phyloP scores from a whole-genome alignment of 2,888 invertebrate genomes.

The Epirrita christyi region DNA sequence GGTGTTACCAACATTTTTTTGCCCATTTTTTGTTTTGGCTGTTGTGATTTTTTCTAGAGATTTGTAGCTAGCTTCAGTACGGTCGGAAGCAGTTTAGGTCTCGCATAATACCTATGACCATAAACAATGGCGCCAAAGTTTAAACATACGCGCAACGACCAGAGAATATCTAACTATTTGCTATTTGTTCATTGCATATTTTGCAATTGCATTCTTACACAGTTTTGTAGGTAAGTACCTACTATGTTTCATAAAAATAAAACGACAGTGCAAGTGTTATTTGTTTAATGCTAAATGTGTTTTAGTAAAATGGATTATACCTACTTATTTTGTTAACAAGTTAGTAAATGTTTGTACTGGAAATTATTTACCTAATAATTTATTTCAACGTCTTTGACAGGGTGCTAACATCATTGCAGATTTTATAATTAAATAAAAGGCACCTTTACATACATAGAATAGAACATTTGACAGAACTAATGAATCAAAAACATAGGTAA shows the following conservation, averaged over 20 bases:
- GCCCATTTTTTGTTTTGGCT: constrained; percentile 83
- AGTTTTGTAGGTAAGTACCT: not conserved
- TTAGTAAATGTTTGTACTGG: not conserved
- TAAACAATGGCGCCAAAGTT: constrained; percentile 58
- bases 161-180: too few relatives aligned
- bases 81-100: constrained; percentile 64
- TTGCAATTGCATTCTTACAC: too few relatives aligned
- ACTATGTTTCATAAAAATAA: not conserved
- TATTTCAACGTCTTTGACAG: too few relatives aligned
- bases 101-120: constrained; percentile 62
- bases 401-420: too few relatives aligned
- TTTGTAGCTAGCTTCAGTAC: constrained; percentile 73
- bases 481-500: not conserved
- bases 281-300: not conserved
- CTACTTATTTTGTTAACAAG: not conserved
- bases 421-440: too few relatives aligned
- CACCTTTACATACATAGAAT: too few relatives aligned
- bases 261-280: not conserved
- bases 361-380: too few relatives aligned
- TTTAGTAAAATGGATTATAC: too few relatives aligned
- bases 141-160: constrained; percentile 12
- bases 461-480: not conserved
- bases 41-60: constrained; percentile 81
- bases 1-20: constrained; percentile 86
- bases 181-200: too few relatives aligned